Evolutionary conservation across 2,113 vertebrate species (phyloP), one percentile per base, ranked within the genome.

Genomic region (Thomomys bottae): DNA sequence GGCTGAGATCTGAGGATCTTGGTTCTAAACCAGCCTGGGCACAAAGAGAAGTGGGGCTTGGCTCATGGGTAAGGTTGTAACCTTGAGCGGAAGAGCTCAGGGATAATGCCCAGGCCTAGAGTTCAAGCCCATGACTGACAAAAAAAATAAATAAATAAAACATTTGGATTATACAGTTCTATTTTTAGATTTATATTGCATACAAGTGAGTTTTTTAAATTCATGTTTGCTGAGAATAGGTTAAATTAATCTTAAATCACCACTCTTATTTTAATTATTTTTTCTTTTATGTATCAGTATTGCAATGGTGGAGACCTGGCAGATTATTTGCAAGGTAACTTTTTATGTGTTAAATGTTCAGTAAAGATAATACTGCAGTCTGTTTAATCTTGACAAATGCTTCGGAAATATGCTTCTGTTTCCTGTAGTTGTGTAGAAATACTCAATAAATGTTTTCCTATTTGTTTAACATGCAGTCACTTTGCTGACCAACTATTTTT

Each of bases 241-340:
- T 82, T 82, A 45, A 73, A 49, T 90, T 85, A 82, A 49, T 91
- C 40, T 95, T 90, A 88, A 73, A 67, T 61, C 81, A 63, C 10
- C 89, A 54, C 63, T 67, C 67, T 95, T 70, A 72, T 94, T 96
- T 95, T 97, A 87, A 97, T 88, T 93, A 54, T 64, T 78, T 93
- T 96, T 89, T 94, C 23, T 96, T 97, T 98, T 92, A 92, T 94
- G 76, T 92, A 34, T 93, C 98, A 99, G 99, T 99, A 99, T 97
- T 99, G 99, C 98, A 99, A 99, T 86, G 99, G 99, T 96, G 99
- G 99, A 49, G 99, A 99, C 98, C 97, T 99, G 93, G 99, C 99
- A n/a, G 99, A 99, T 98, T 99, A 99, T 97, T 98, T 99, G 95
- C 99, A 99, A 99, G 99, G 99, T 99, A 99, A 98, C 42, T 94